Base-by-base conservation (phyloP, 2,888 invertebrate species). In the Pammene aurita region DNA sequence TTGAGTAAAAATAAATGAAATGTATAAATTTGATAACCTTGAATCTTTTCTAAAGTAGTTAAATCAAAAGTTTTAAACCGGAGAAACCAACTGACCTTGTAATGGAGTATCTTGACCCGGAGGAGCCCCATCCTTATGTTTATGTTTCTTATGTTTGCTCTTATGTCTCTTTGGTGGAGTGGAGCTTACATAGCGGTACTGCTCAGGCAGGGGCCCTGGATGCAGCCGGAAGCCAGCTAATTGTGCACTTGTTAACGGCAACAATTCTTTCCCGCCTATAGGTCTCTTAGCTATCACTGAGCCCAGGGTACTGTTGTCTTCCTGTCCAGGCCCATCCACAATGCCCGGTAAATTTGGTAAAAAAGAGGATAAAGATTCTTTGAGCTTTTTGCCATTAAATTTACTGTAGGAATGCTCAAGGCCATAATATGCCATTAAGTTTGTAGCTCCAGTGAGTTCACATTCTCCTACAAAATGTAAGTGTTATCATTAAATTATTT, bases 401-500 rank as follows among this genome's bases (percentile, higher is more conserved):
- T 98, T 99, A 91, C 97, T 98, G 89, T 98, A 98, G 18, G 98
- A 98, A 92, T 99, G 98, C 92, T 99, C 98, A 74, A 99, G 94
- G 76, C 97, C 97, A 95, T 99, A 97, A 93, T 97, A 96, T 83
- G 96, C 96, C 97, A 99, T 98, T 89, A 99, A 95, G 94, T 99
- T 99, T 77, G 97, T 98, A 80, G 98, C 98, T 74, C 99, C 99
- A 72, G 98, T 99, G 78, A 98, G 92, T 90, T 98, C 98, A 86
- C 97, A 97, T 93, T 97, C 96, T 89, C 95, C 97, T 97, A 86
- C 67, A 93, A 60, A 67, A 78, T 77, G 73, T 58, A 42, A 18
- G 66, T 67, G 46, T 44, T 38, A 64, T 42, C 18, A 62, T 41
- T 41, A n/a, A 18, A 62, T 50, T 38, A 38, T 41, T 26, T 10